These are phyloP conservation scores for Peromyscus leucopus DNA, from an alignment of 2,113 vertebrate species.

Conservation along the genomic window DNA sequence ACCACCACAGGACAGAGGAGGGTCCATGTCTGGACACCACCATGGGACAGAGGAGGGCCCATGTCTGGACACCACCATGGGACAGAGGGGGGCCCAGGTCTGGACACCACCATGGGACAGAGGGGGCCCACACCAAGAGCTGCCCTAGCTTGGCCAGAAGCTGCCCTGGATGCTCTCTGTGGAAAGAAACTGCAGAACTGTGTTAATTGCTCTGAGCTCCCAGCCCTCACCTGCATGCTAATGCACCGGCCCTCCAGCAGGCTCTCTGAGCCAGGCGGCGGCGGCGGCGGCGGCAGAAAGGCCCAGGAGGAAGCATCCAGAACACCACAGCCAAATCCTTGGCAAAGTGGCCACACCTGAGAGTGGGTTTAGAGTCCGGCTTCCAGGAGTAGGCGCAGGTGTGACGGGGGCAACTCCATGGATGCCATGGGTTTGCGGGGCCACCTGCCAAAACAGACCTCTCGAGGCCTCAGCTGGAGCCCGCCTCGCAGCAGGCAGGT, in stretches of 20 bases:
- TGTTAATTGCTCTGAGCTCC: background rate
- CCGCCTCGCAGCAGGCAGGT: background rate
- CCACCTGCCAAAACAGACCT: background rate
- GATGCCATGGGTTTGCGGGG: background rate
- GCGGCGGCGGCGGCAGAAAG: no score
- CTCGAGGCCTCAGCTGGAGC: background rate
- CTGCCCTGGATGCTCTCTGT: background rate
- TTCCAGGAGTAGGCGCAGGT: background rate
- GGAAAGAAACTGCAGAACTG: background rate
- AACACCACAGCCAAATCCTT: background rate
- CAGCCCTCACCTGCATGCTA: background rate
- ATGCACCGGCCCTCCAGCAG: accelerated
- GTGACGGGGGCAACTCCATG: accelerated
- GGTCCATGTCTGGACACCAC: background rate
- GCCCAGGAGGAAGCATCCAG: background rate
- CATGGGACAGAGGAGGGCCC: background rate
- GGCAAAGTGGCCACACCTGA: background rate
- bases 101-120: background rate
- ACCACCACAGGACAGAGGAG: background rate
- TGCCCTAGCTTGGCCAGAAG: background rate
- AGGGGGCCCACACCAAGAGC: background rate
- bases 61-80: background rate
- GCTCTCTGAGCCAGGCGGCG: background rate
- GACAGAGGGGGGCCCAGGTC: background rate
- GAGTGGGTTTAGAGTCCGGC: background rate